Evolutionary conservation across 2,888 invertebrate genomes (phyloP).

Genomic region (Orchesella flavescens): DNA sequence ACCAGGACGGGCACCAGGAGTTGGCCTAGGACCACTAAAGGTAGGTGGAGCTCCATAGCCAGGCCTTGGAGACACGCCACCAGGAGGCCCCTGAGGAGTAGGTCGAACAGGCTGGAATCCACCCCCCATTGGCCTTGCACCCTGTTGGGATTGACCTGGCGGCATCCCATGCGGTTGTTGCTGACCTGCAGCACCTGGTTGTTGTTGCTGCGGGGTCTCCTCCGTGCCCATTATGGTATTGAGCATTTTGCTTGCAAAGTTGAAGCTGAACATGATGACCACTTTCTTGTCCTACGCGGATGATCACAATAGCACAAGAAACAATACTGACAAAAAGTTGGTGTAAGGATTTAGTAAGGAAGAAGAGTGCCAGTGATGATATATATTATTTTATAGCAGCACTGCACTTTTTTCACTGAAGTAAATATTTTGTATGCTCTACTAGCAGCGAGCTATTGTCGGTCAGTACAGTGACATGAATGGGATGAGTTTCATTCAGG

Average conservation of each 20-base stretch:
- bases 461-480: constrained; percentile 39
- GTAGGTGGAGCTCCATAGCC: constrained; percentile 69
- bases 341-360: background rate
- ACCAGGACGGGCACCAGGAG: constrained; percentile 70
- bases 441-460: constrained; percentile 50
- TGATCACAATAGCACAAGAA: constrained; percentile 19
- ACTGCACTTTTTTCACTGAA: constrained; percentile 50
- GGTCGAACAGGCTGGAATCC: constrained; percentile 66
- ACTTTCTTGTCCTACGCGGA: constrained; percentile 21
- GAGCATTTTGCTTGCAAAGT: constrained; percentile 75
- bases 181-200: constrained; percentile 63
- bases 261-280: constrained; percentile 75
- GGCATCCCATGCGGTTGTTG: constrained; percentile 53
- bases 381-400: constrained; percentile 17
- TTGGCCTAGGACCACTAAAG: constrained; percentile 71
- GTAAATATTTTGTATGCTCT: constrained; percentile 15
- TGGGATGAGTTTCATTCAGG: constrained; percentile 55
- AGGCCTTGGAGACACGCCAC: constrained; percentile 67
- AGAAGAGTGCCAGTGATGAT: constrained; percentile 3
- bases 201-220: constrained; percentile 68
- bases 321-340: constrained; percentile 34
- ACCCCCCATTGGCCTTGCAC: constrained; percentile 53
- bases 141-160: constrained; percentile 56
- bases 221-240: constrained; percentile 75
- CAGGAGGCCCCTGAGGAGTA: constrained; percentile 65